phyloP scores from a whole-genome alignment of 64 coral and sea anemone genomes.

The Dendronephthya gigantea region DNA sequence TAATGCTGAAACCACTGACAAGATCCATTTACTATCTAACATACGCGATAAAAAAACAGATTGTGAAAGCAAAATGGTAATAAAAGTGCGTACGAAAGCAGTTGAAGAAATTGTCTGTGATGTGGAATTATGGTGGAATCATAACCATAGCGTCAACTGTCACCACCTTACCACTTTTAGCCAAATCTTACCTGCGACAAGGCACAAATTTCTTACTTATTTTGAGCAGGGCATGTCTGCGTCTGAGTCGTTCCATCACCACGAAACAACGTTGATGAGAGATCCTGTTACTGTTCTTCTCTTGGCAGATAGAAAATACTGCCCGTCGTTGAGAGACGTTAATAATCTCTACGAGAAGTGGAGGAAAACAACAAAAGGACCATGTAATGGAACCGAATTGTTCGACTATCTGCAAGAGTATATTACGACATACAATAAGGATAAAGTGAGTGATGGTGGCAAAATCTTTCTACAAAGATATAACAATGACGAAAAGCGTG shows the following conservation, averaged over 20 bases:
- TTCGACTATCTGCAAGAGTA: too few relatives aligned
- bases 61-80: conserved; percentile 20
- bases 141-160: conserved; percentile 9
- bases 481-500: too few relatives aligned
- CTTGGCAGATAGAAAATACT: too few relatives aligned
- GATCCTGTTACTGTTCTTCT: background rate
- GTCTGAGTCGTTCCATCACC: conserved; percentile 27
- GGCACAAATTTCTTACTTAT: background rate
- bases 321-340: conserved; percentile 25
- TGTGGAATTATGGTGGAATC: conserved; percentile 17
- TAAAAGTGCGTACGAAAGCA: too few relatives aligned
- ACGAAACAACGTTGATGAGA: conserved; percentile 13
- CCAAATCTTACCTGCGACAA: conserved; percentile 23
- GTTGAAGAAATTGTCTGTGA: too few relatives aligned
- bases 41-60: background rate
- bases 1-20: background rate
- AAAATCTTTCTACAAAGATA: too few relatives aligned
- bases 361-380: too few relatives aligned
- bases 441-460: background rate
- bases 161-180: conserved; percentile 4
- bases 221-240: conserved; percentile 33
- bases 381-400: too few relatives aligned
- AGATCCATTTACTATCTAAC: background rate
- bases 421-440: background rate
- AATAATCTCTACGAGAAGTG: conserved; percentile 21